phyloP scores from a whole-genome alignment of 2,888 invertebrate genomes.

The Cataglyphis livida region DNA sequence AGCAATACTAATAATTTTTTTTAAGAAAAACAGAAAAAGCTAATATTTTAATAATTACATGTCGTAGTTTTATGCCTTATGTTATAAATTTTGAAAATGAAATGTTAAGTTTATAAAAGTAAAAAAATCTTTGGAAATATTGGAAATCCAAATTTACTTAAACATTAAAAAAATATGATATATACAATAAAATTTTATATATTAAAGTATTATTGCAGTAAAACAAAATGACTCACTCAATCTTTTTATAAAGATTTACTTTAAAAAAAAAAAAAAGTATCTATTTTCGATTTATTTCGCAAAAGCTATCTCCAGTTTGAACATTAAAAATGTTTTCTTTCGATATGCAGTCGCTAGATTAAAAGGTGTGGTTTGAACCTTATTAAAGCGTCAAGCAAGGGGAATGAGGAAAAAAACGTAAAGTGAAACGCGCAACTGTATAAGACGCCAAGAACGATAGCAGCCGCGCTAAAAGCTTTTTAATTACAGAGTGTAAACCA shows the following conservation, averaged over 20 bases:
- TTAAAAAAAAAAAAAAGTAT: constrained; percentile 5
- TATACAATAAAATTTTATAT: background rate
- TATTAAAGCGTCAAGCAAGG: constrained; percentile 37
- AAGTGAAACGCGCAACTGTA: constrained; percentile 20
- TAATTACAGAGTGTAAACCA: constrained; percentile 59
- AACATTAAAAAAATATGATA: background rate
- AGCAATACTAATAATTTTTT: background rate
- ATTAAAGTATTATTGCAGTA: background rate
- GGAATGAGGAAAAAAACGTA: constrained; percentile 14
- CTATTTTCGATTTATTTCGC: background rate
- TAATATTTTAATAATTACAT: background rate
- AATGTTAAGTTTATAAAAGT: background rate
- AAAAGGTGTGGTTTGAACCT: constrained; percentile 12
- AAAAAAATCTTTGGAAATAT: background rate
- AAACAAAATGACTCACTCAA: constrained; percentile 9
- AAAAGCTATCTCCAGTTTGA: constrained; percentile 15
- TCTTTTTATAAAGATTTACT: constrained; percentile 22
- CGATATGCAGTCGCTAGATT: constrained; percentile 37
- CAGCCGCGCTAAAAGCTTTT: constrained; percentile 62
- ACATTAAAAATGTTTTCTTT: constrained; percentile 28
- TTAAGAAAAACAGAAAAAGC: background rate
- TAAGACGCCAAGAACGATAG: constrained; percentile 35
- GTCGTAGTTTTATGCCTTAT: background rate
- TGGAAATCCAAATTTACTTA: background rate
- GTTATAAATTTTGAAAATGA: background rate